These are phyloP conservation scores for Palaemon carinicauda DNA, from an alignment of 1,140 invertebrate genomes.

Conservation along the genomic window DNA sequence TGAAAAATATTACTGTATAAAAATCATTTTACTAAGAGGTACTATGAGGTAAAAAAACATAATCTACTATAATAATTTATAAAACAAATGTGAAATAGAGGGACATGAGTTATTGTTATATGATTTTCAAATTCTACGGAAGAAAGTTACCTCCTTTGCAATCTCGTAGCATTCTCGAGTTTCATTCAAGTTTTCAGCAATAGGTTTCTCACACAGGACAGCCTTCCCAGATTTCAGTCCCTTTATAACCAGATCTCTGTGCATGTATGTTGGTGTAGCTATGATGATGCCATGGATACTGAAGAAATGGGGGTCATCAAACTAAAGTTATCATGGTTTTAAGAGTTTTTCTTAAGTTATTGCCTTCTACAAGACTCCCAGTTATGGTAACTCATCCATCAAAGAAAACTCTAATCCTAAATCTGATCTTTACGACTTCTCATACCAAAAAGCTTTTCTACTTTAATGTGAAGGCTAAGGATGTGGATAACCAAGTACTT, in stretches of 20 bases:
- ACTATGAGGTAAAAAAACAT: background rate
- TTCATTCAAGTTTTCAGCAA: slow-evolving; percentile 69
- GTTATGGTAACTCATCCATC: no score
- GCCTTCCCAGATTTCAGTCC: slow-evolving; percentile 72
- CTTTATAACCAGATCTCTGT: slow-evolving; percentile 71
- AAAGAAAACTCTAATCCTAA: background rate
- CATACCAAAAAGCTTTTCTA: no score
- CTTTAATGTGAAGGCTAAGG: no score
- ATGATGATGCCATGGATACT: slow-evolving; percentile 71
- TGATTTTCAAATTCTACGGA: background rate
- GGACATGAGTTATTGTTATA: background rate
- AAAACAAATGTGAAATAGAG: no score
- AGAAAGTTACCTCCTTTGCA: slow-evolving; percentile 67
- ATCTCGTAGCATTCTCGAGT: slow-evolving; percentile 71
- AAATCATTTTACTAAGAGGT: background rate
- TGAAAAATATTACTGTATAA: no score
- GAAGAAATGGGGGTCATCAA: background rate
- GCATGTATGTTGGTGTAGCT: slow-evolving; percentile 71
- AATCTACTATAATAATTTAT: background rate
- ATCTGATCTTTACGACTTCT: no score
- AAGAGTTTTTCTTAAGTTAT: no score
- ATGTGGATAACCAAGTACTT: no score
- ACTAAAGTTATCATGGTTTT: background rate
- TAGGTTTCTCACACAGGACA: slow-evolving; percentile 78
- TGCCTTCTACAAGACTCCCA: no score